Evolutionary conservation across 2,888 invertebrate genomes (phyloP).

Genomic region (Blastobasis lacticolella): DNA sequence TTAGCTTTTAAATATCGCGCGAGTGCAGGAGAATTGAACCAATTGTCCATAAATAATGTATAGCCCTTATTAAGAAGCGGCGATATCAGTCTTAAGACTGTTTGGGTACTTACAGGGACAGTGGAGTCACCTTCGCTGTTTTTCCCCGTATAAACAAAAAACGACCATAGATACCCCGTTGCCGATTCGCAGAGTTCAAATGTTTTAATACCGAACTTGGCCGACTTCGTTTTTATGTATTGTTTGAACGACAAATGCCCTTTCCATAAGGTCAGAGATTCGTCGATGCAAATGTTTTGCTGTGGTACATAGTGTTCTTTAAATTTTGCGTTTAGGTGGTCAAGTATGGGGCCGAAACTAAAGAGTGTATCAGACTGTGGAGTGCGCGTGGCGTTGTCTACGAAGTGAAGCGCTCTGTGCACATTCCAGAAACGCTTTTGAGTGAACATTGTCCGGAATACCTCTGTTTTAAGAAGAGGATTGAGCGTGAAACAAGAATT

Average conservation of each 20-base stretch:
- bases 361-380: background rate
- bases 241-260: slow-evolving; percentile 4
- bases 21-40: slow-evolving; percentile 8
- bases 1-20: slow-evolving; percentile 11
- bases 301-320: background rate
- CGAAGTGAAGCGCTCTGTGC: slow-evolving; percentile 7
- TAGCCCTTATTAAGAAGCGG: background rate
- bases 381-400: background rate
- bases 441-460: slow-evolving; percentile 8
- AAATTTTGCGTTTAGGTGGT: background rate
- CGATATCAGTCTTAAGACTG: background rate
- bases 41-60: slow-evolving; percentile 7
- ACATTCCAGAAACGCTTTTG: slow-evolving; percentile 4
- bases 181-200: slow-evolving; percentile 1
- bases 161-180: background rate
- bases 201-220: background rate
- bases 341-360: background rate
- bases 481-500: slow-evolving; percentile 6
- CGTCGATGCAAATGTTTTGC: slow-evolving; percentile 15
- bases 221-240: background rate
- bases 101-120: too few relatives aligned
- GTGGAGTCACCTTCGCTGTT: too few relatives aligned
- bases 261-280: slow-evolving; percentile 13
- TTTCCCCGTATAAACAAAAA: too few relatives aligned
- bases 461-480: slow-evolving; percentile 4